A percentile compares a stretch with the other conserved stretches of the same genome.
Conservation (phyloP, 1,140 invertebrate genomes). For the Oppia nitens region DNA sequence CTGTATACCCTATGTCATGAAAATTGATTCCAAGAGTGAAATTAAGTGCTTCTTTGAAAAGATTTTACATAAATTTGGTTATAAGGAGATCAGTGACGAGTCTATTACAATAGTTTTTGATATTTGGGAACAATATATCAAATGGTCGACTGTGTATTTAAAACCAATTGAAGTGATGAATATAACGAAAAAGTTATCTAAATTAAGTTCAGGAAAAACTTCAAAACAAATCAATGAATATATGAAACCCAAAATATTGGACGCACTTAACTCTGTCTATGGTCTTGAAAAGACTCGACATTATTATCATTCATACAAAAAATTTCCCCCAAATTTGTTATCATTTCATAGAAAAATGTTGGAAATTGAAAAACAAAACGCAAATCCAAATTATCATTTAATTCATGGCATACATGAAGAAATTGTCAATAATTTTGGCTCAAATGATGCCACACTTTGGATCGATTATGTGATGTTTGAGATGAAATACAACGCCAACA, state of each 20-base stretch:
- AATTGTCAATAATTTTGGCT: conserved; percentile 6
- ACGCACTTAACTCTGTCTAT: background rate
- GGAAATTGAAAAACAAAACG: conserved; percentile 3
- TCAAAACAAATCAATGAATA: background rate
- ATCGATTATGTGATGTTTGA: conserved; percentile 9
- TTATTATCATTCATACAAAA: conserved; percentile 15
- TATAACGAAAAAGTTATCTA: background rate
- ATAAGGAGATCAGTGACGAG: background rate
- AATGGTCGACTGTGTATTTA: conserved; percentile 10
- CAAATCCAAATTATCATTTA: background rate
- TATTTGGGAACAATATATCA: conserved; percentile 11
- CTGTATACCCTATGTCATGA: background rate
- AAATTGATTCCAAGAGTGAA: background rate
- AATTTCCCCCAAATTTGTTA: background rate
- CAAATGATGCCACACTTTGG: conserved; percentile 8
- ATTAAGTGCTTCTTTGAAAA: background rate
- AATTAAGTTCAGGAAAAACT: background rate
- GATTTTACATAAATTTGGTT: background rate
- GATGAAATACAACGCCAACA: background rate
- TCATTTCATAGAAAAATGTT: conserved; percentile 12
- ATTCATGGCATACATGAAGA: conserved; percentile 2
- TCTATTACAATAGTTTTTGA: background rate
- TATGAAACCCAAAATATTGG: conserved; percentile 11
- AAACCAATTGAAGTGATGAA: background rate
- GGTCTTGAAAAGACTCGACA: conserved; percentile 1